A percentile compares a stretch with the other conserved stretches of the same genome.
phyloP scores from a whole-genome alignment of 2,888 invertebrate species.

The Acrocyrtus sp. region DNA sequence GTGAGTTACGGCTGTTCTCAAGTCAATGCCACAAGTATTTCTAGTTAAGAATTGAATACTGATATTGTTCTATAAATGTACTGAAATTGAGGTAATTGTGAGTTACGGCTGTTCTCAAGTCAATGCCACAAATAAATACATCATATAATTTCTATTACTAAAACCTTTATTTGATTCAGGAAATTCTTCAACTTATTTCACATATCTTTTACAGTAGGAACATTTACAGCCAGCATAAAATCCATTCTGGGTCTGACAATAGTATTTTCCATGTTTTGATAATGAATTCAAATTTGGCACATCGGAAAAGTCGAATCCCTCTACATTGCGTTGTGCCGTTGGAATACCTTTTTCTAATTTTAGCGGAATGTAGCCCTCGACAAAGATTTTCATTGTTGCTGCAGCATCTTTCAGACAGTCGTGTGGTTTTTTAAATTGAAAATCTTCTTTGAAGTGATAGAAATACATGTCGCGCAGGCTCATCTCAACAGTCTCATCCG shows the following conservation, averaged over 20 bases:
- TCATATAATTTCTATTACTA: no score
- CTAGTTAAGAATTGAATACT: background rate
- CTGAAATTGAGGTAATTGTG: no score
- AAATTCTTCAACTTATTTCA: no score
- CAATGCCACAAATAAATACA: background rate
- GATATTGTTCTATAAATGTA: no score
- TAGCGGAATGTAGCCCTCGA: slow-evolving; percentile 11
- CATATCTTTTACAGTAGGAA: slow-evolving; percentile 3
- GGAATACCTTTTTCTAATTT: slow-evolving; percentile 10
- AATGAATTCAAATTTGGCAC: background rate
- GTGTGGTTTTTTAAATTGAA: slow-evolving; percentile 16
- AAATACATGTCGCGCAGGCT: slow-evolving; percentile 28
- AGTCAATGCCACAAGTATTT: background rate
- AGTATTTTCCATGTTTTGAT: background rate
- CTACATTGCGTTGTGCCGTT: background rate
- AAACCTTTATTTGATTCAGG: no score
- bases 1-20: no score
- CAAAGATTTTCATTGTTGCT: slow-evolving; percentile 30
- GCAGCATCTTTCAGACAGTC: slow-evolving; percentile 4
- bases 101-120: slow-evolving; percentile 8
- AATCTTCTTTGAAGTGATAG: slow-evolving; percentile 29
- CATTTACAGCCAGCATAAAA: slow-evolving; percentile 10
- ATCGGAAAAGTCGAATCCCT: background rate
- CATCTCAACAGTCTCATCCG: background rate
- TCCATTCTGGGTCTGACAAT: background rate